Evolutionary conservation across 1,140 invertebrate genomes (phyloP).

Genomic region (Psilanteris sp.): DNA sequence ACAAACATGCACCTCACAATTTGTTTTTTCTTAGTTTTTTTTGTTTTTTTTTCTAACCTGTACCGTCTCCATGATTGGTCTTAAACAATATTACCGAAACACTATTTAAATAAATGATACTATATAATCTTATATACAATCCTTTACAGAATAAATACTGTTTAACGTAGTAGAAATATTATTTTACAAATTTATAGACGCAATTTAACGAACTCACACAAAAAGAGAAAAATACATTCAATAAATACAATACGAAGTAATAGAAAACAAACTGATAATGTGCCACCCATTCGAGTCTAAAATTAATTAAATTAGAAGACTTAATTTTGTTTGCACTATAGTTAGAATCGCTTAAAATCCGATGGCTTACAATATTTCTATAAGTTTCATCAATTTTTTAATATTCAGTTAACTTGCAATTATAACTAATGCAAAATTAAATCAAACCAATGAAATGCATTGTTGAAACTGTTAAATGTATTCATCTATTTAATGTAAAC

Average conservation of each 20-base stretch:
- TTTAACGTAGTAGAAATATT: slow-evolving; percentile 21
- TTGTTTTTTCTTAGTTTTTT: not conserved
- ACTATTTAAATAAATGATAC: slow-evolving; percentile 27
- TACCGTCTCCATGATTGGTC: slow-evolving; percentile 2
- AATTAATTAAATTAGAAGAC: slow-evolving; percentile 7
- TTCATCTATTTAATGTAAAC: no score
- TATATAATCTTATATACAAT: slow-evolving; percentile 52
- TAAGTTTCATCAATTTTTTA: no score
- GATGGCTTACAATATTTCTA: no score
- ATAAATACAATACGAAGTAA: slow-evolving; percentile 24
- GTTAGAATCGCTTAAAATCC: not conserved
- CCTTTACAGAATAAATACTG: slow-evolving; percentile 53
- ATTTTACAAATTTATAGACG: slow-evolving; percentile 9
- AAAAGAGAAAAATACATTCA: slow-evolving; percentile 5
- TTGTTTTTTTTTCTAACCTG: no score
- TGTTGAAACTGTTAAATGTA: no score
- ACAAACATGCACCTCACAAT: slow-evolving; percentile 1
- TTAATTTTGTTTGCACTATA: not conserved
- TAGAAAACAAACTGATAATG: slow-evolving; percentile 3
- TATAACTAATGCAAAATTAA: no score
- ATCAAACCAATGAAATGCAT: no score
- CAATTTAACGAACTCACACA: slow-evolving; percentile 6
- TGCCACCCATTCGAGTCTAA: not conserved
- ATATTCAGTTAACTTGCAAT: no score
- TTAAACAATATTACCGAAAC: slow-evolving; percentile 13